Conservation (phyloP, 1,140 invertebrate species). For the Protaetia brevitarsis region DNA sequence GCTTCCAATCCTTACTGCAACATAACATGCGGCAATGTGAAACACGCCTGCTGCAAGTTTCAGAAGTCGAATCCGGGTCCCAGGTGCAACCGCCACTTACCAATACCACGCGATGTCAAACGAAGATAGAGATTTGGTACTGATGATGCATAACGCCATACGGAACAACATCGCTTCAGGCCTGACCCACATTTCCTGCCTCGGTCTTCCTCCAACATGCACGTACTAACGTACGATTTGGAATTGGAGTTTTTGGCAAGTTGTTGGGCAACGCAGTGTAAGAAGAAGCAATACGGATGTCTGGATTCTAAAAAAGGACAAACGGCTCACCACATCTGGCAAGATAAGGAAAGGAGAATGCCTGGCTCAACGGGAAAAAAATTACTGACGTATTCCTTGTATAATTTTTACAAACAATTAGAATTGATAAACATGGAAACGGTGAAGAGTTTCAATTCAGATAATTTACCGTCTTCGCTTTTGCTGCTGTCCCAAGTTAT, state of each 20-base stretch:
- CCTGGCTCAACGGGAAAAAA: background rate
- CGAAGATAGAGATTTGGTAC: background rate
- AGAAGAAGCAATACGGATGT: background rate
- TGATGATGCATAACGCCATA: conserved; percentile 11
- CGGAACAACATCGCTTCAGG: conserved; percentile 15
- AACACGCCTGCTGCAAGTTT: conserved; percentile 1
- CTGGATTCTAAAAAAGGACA: background rate
- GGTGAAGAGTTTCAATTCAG: background rate
- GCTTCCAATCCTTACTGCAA: conserved; percentile 3
- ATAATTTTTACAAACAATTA: background rate
- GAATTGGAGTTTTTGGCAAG: conserved; percentile 9
- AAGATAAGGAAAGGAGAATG: background rate
- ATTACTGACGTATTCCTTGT: background rate
- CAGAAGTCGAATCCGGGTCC: background rate
- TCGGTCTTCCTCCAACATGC: conserved; percentile 4
- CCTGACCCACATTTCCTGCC: background rate
- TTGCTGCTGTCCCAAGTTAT: background rate
- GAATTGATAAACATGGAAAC: background rate
- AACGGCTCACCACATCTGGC: conserved; percentile 6
- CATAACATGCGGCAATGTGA: background rate
- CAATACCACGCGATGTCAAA: background rate
- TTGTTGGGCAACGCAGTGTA: conserved; percentile 13
- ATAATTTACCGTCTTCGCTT: background rate
- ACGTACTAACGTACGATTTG: background rate
- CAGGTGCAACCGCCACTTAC: background rate